Conservation (phyloP, 2,797 vertebrate species). For the Crocodylus rhombifer region DNA sequence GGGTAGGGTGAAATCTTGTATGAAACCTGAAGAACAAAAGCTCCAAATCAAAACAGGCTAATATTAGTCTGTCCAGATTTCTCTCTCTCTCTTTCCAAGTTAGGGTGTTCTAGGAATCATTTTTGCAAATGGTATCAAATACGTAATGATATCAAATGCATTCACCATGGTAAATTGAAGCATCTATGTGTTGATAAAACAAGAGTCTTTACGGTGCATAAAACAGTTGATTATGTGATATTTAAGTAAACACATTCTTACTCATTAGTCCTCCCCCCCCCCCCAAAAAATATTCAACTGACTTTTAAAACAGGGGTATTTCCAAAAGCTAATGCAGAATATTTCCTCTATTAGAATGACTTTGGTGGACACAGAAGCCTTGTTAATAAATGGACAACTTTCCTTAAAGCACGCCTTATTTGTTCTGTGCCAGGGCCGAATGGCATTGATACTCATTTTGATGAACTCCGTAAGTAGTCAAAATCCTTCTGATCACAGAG, state of each 20-base stretch:
- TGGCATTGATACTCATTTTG: constrained; percentile 98
- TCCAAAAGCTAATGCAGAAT: not conserved
- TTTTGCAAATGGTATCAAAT: not conserved
- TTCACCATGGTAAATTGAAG: not conserved
- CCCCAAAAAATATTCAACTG: not conserved
- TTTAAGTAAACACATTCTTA: not conserved
- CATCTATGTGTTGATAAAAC: too few species aligned
- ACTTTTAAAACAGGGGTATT: not conserved
- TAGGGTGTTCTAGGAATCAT: not conserved
- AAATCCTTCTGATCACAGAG: not conserved
- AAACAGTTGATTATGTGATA: not conserved
- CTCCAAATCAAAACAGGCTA: not conserved
- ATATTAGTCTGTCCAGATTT: not conserved
- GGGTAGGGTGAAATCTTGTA: not conserved
- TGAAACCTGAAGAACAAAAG: not conserved
- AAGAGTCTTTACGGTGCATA: not conserved
- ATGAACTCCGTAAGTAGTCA: constrained; percentile 93
- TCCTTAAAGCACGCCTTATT: constrained; percentile 95
- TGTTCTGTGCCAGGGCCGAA: constrained; percentile 96
- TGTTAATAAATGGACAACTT: constrained; percentile 99
- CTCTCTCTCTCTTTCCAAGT: not conserved
- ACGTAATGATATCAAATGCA: not conserved
- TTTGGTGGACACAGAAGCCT: constrained; percentile 97
- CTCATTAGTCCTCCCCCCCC: too few species aligned
- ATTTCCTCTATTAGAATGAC: constrained; percentile 88